Conservation (phyloP, 2,888 invertebrate species). For the Dolichopus griseipennis region DNA sequence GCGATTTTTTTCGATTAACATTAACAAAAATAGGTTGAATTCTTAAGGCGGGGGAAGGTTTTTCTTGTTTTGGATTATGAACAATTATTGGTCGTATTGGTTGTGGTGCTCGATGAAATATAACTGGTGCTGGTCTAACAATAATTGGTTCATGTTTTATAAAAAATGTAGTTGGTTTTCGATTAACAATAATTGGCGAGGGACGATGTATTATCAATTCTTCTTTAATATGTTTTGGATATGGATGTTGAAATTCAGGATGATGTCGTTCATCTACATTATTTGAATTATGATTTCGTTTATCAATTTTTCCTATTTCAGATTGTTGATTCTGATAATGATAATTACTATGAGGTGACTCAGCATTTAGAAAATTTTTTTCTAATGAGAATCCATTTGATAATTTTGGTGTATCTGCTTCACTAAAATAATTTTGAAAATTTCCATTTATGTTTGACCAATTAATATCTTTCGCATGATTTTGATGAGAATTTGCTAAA, state of each 20-base stretch:
- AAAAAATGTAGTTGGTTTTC: conserved; percentile 39
- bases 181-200: conserved; percentile 39
- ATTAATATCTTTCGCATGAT: background rate
- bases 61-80: background rate
- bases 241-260: background rate
- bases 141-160: conserved; percentile 42
- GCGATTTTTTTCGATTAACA: background rate
- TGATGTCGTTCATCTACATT: background rate
- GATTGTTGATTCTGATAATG: background rate
- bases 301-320: background rate
- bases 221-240: conserved; percentile 28
- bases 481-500: background rate
- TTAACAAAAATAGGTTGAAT: conserved; percentile 7
- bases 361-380: too few relatives aligned
- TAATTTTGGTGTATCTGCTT: background rate
- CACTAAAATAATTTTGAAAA: background rate
- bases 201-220: conserved; percentile 41
- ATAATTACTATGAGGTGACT: background rate
- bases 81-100: background rate
- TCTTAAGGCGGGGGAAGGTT: background rate
- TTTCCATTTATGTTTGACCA: background rate
- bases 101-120: conserved; percentile 19
- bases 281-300: background rate
- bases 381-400: too few relatives aligned
- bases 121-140: conserved; percentile 41